These are phyloP conservation scores for Nipponacmea schrenckii DNA, from an alignment of 2,888 invertebrate genomes.

Conservation along the genomic window DNA sequence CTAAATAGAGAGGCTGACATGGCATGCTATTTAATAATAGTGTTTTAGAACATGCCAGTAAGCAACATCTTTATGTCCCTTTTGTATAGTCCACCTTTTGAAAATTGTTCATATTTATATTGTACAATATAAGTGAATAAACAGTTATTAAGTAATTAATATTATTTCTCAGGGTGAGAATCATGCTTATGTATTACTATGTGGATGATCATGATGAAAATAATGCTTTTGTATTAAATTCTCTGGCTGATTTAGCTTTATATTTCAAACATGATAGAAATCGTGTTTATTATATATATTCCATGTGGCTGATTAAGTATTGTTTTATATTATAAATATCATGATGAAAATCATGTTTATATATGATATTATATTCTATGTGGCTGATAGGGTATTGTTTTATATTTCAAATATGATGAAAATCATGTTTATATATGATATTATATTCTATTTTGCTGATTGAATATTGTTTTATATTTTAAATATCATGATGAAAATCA, in stretches of 20 bases:
- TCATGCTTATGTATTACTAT: conserved; percentile 98
- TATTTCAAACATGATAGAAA: conserved; percentile 94
- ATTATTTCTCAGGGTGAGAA: conserved; percentile 96
- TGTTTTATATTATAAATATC: conserved; percentile 83
- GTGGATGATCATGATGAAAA: no score
- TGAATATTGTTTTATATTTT: conserved; percentile 68
- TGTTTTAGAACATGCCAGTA: no score
- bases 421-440: no score
- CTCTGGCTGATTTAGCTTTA: conserved; percentile 64
- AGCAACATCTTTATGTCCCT: no score
- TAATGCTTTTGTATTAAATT: conserved; percentile 82
- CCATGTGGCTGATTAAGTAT: conserved; percentile 77
- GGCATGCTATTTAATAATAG: no score
- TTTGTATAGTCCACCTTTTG: no score
- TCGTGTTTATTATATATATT: conserved; percentile 96
- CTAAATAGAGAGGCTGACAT: no score
- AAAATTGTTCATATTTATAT: no score
- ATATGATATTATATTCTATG: no score
- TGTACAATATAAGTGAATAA: no score
- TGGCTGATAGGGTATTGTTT: conserved; percentile 82
- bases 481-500: conserved; percentile 99
- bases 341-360: conserved; percentile 98
- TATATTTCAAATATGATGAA: conserved; percentile 76
- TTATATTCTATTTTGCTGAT: conserved; percentile 75
- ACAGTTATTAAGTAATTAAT: no score